A percentile compares a stretch with the other conserved stretches of the same genome.
phyloP scores from a whole-genome alignment of 1,140 invertebrate genomes.

The Brachionus paranguensis region DNA sequence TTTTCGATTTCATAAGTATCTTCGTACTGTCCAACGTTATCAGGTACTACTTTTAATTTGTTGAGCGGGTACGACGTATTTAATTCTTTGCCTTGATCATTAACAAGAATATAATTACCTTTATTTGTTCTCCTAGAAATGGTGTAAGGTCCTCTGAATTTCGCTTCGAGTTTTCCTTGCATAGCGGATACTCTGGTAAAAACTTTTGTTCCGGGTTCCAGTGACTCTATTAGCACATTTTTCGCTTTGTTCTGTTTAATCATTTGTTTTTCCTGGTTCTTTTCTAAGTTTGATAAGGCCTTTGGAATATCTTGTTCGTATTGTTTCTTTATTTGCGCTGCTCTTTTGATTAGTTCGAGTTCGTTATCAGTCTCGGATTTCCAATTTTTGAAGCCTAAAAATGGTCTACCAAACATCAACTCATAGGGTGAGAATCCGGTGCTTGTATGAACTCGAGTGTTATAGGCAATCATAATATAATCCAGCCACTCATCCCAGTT shows the following conservation, averaged over 20 bases:
- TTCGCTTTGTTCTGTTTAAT: background rate
- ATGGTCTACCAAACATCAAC: too few relatives aligned
- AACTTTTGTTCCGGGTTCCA: constrained; percentile 9
- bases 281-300: too few relatives aligned
- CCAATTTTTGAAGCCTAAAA: too few relatives aligned
- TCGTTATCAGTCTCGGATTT: too few relatives aligned
- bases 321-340: too few relatives aligned
- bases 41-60: background rate
- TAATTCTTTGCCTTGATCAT: background rate
- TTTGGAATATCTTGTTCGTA: too few relatives aligned
- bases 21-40: background rate
- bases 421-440: background rate
- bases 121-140: background rate
- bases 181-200: background rate
- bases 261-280: background rate
- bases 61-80: background rate
- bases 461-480: background rate
- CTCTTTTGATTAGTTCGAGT: too few relatives aligned
- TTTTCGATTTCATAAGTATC: background rate
- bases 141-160: background rate
- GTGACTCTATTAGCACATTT: background rate
- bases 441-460: background rate
- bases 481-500: background rate
- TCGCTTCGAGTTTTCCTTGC: background rate
- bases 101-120: background rate